Conservation (phyloP, 2,797 vertebrate genomes). For the Characodon lateralis region DNA sequence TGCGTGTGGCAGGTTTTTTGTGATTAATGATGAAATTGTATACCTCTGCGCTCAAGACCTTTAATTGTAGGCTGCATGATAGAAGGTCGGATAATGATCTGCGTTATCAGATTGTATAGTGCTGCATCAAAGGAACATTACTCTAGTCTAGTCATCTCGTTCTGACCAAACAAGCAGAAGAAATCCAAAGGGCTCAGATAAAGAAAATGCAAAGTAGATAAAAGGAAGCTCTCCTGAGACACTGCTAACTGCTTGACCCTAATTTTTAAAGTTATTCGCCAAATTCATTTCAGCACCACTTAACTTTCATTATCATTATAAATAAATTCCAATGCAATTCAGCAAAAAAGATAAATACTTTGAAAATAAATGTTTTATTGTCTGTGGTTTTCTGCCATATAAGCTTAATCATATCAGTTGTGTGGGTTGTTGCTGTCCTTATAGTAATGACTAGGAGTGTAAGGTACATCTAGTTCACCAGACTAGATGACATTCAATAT, state of each 20-base stretch:
- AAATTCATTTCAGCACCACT: neutral
- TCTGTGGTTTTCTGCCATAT: neutral
- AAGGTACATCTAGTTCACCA: neutral
- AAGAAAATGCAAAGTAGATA: neutral
- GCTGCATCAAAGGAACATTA: conserved; percentile 49
- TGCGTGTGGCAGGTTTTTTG: conserved; percentile 26
- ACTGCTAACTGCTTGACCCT: conserved; percentile 2
- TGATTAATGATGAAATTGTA: conserved; percentile 64
- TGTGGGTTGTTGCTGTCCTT: no score
- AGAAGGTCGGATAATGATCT: conserved; percentile 61
- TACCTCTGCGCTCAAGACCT: conserved; percentile 37
- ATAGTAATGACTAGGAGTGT: no score
- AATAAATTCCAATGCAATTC: neutral
- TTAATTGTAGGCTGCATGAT: conserved; percentile 66
- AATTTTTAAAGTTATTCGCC: conserved; percentile 5
- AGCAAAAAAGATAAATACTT: neutral
- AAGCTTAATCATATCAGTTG: neutral
- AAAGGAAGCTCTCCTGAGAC: conserved; percentile 10
- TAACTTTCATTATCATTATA: neutral
- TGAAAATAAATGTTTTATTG: neutral
- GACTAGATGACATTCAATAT: neutral
- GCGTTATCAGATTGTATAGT: conserved; percentile 58
- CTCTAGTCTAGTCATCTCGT: conserved; percentile 39
- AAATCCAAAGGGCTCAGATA: conserved; percentile 4
- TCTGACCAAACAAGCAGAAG: conserved; percentile 33